A percentile compares a stretch with the other conserved stretches of the same genome.
These are phyloP conservation scores for Podotricha telesiphe DNA, from an alignment of 2,888 invertebrate genomes.

Conservation along the genomic window DNA sequence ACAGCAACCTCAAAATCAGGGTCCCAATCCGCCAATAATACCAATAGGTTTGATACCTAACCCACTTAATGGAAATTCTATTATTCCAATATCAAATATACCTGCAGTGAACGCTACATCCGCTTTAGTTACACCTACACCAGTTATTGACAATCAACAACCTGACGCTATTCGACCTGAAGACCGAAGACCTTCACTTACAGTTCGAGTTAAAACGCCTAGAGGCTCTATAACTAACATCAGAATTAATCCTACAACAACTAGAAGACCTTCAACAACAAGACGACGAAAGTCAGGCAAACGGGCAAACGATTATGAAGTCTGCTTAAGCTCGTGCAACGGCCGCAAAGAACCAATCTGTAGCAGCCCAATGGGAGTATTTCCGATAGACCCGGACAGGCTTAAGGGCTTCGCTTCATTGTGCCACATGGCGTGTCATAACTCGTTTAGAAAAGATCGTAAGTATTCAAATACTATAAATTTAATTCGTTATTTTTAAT, in stretches of 20 bases:
- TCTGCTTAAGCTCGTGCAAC: slow-evolving; percentile 65
- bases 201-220: slow-evolving; percentile 67
- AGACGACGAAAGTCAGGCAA: slow-evolving; percentile 54
- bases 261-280: slow-evolving; percentile 54
- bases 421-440: slow-evolving; percentile 78
- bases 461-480: slow-evolving; percentile 52
- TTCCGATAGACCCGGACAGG: slow-evolving; percentile 62
- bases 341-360: slow-evolving; percentile 68
- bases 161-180: slow-evolving; percentile 22
- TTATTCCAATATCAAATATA: slow-evolving; percentile 32
- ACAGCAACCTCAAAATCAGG: slow-evolving; percentile 9
- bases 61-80: slow-evolving; percentile 17
- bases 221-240: slow-evolving; percentile 68
- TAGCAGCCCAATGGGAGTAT: slow-evolving; percentile 61
- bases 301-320: slow-evolving; percentile 64
- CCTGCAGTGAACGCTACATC: slow-evolving; percentile 20
- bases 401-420: slow-evolving; percentile 75
- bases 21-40: not conserved
- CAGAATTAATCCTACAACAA: slow-evolving; percentile 61
- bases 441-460: slow-evolving; percentile 71
- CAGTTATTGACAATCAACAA: slow-evolving; percentile 32
- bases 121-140: slow-evolving; percentile 7
- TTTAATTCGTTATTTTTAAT: slow-evolving; percentile 1
- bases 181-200: slow-evolving; percentile 50
- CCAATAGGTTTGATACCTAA: slow-evolving; percentile 18